These are phyloP conservation scores for Lasiurus borealis DNA, from an alignment of 2,113 vertebrate species.

Conservation along the genomic window DNA sequence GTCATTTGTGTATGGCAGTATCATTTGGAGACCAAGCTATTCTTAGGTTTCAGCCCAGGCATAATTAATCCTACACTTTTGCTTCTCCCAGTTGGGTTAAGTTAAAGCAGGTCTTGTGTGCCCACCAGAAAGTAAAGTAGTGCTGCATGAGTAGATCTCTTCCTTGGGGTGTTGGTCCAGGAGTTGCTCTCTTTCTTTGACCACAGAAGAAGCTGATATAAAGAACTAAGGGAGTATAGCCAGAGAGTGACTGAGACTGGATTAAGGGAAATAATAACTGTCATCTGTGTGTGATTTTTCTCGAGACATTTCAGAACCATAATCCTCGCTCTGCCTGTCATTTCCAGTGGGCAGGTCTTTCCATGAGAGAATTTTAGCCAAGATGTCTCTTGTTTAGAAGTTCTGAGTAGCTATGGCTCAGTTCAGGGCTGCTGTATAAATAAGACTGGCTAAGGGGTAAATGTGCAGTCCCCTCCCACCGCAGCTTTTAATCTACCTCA, in stretches of 20 bases:
- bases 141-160: neutral
- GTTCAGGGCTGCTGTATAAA: neutral
- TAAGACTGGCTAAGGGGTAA: neutral
- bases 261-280: neutral
- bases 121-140: neutral
- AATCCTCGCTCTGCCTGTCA: neutral
- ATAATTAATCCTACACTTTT: neutral
- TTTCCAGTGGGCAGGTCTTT: neutral
- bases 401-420: neutral
- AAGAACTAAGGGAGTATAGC: neutral
- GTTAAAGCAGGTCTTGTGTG: neutral
- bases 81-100: neutral
- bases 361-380: neutral
- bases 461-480: neutral
- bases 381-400: neutral
- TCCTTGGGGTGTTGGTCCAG: neutral
- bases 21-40: neutral
- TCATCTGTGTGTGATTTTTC: neutral
- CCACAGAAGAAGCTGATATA: neutral
- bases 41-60: neutral
- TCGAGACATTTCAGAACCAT: neutral
- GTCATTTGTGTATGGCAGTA: neutral
- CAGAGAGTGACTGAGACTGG: neutral
- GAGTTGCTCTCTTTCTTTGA: neutral
- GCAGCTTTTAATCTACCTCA: neutral